These are phyloP conservation scores for Drosophila mauritiana DNA, from an alignment of 1,140 invertebrate genomes.

Conservation along the genomic window DNA sequence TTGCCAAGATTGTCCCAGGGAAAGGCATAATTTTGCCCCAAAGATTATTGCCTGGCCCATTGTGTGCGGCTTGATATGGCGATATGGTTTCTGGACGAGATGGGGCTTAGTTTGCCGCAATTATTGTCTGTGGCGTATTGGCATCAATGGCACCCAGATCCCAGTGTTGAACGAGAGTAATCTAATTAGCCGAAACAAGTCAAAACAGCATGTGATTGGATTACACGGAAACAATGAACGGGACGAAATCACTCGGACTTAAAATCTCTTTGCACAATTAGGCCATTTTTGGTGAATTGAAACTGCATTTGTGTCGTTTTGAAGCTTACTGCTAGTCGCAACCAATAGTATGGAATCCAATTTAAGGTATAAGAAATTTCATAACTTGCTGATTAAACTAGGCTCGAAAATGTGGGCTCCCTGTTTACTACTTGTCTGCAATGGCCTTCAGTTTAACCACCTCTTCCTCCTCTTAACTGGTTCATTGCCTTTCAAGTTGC, in stretches of 20 bases:
- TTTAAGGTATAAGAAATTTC: not conserved
- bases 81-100: slow-evolving; percentile 6
- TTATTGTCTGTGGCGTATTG: slow-evolving; percentile 33
- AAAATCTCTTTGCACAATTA: slow-evolving; percentile 9
- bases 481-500: slow-evolving; percentile 44
- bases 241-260: not conserved
- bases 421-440: not conserved
- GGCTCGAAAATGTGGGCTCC: not conserved
- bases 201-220: slow-evolving; percentile 21
- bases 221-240: slow-evolving; percentile 11
- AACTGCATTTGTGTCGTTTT: not conserved
- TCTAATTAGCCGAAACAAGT: slow-evolving; percentile 34
- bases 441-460: slow-evolving; percentile 11
- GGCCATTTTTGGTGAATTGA: not conserved
- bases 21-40: slow-evolving; percentile 24
- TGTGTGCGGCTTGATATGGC: slow-evolving; percentile 9
- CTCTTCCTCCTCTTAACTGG: slow-evolving; percentile 20
- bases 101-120: slow-evolving; percentile 22
- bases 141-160: slow-evolving; percentile 9
- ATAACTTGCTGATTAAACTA: slow-evolving; percentile 1
- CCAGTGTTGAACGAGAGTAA: slow-evolving; percentile 17
- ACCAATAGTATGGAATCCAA: no score
- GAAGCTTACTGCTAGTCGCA: not conserved
- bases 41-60: slow-evolving; percentile 29
- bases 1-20: slow-evolving; percentile 46